Evolutionary conservation across 2,797 vertebrate genomes (phyloP).

Genomic region (Ctenopoma multispine): DNA sequence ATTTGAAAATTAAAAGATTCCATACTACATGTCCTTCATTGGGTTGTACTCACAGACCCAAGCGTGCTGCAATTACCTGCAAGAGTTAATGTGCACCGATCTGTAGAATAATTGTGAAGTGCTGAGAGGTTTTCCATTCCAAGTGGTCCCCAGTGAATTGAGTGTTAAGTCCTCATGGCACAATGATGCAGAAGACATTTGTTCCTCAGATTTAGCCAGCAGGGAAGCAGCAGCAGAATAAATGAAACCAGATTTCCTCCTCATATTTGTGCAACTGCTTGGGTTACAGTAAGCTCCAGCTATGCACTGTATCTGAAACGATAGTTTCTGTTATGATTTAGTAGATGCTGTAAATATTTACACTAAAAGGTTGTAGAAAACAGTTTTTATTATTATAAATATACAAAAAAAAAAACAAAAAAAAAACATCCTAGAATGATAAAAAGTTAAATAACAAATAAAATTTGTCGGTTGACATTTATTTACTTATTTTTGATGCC

Average conservation of each 20-base stretch:
- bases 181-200: conserved; percentile 70
- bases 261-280: conserved; percentile 59
- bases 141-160: conserved; percentile 74
- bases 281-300: conserved; percentile 44
- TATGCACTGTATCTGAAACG: conserved; percentile 23
- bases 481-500: conserved; percentile 15
- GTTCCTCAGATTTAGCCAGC: conserved; percentile 73
- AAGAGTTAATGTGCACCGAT: conserved; percentile 78
- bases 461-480: conserved; percentile 3
- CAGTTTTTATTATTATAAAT: neutral
- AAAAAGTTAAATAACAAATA: neutral
- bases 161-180: conserved; percentile 78
- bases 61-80: conserved; percentile 75
- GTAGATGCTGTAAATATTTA: conserved; percentile 8
- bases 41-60: conserved; percentile 49
- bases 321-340: conserved; percentile 11
- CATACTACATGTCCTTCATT: conserved; percentile 34
- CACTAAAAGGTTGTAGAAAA: neutral
- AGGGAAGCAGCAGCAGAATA: conserved; percentile 65
- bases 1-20: conserved; percentile 31
- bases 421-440: neutral
- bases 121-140: conserved; percentile 78
- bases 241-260: conserved; percentile 69
- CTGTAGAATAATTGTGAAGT: conserved; percentile 79
- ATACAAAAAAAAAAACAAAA: neutral